A percentile compares a stretch with the other conserved stretches of the same genome.
phyloP scores from a whole-genome alignment of 2,888 invertebrate species.

The Synergus itoensis region DNA sequence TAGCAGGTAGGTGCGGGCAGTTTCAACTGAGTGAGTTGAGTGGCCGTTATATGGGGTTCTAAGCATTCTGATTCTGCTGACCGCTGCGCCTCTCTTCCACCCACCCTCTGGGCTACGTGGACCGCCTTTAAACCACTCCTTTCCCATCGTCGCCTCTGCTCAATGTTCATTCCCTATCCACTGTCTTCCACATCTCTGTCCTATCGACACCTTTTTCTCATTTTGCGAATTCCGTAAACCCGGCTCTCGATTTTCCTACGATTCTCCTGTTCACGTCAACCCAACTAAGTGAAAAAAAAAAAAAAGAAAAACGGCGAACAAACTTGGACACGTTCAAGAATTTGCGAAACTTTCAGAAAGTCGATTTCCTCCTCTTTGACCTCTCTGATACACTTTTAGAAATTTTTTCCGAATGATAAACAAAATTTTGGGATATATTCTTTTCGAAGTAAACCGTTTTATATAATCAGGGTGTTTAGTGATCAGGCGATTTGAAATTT shows the following conservation, averaged over 20 bases:
- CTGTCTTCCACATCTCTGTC: slow-evolving; percentile 47
- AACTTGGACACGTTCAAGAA: not conserved
- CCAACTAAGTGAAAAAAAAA: slow-evolving; percentile 11
- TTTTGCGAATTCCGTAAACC: slow-evolving; percentile 55
- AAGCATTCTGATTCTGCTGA: slow-evolving; percentile 77
- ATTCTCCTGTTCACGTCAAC: slow-evolving; percentile 26
- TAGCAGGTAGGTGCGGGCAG: slow-evolving; percentile 26
- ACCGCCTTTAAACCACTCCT: slow-evolving; percentile 71
- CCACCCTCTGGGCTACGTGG: slow-evolving; percentile 69
- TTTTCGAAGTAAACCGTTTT: not conserved
- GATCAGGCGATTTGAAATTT: no score
- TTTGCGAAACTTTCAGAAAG: not conserved
- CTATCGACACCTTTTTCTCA: slow-evolving; percentile 53
- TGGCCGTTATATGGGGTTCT: slow-evolving; percentile 74
- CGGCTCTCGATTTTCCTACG: slow-evolving; percentile 46
- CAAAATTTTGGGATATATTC: no score
- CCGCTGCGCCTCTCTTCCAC: slow-evolving; percentile 65
- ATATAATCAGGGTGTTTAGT: no score
- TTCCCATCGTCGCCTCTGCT: slow-evolving; percentile 51
- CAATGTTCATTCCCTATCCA: slow-evolving; percentile 40
- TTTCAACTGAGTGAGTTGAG: slow-evolving; percentile 62
- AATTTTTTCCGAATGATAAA: not conserved
- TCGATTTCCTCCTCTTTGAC: not conserved
- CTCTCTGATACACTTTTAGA: not conserved
- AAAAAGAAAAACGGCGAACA: not conserved